Evolutionary conservation across 2,888 invertebrate genomes (phyloP).

Genomic region (Lasioglossum villosulum): DNA sequence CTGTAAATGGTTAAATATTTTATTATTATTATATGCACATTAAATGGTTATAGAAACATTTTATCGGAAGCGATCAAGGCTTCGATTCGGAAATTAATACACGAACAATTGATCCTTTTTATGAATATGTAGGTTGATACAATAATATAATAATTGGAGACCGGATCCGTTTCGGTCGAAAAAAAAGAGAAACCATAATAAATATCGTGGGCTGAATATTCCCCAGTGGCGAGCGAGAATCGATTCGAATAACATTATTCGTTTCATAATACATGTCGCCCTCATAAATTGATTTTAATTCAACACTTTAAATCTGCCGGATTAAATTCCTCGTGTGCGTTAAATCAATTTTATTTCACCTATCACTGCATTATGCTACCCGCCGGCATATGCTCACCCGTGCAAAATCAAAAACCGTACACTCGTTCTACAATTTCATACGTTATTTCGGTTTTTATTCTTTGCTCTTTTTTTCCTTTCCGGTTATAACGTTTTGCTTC

Average conservation of each 20-base stretch:
- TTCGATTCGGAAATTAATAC: not conserved
- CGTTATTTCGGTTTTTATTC: not conserved
- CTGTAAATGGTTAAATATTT: too few relatives aligned
- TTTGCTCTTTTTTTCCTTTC: not conserved
- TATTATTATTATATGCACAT: too few relatives aligned
- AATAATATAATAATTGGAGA: not conserved
- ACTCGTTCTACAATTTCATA: not conserved
- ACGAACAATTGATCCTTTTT: not conserved
- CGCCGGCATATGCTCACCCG: not conserved
- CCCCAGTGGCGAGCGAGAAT: not conserved
- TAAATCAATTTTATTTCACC: slow-evolving; percentile 5
- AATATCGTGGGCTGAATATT: not conserved
- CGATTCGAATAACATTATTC: slow-evolving; percentile 21
- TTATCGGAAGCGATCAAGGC: not conserved
- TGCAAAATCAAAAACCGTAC: not conserved
- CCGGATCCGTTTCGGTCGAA: not conserved
- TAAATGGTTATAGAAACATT: too few relatives aligned
- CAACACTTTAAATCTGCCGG: slow-evolving; percentile 21
- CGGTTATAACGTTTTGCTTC: not conserved
- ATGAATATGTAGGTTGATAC: not conserved
- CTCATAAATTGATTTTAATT: slow-evolving; percentile 24
- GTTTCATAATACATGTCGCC: slow-evolving; percentile 12
- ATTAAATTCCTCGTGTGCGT: slow-evolving; percentile 3
- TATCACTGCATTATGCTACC: slow-evolving; percentile 3
- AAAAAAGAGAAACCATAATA: not conserved